Base-by-base conservation (phyloP, 53 echinoderm and acorn worm genomes). In the Mesocentrotus franciscanus region DNA sequence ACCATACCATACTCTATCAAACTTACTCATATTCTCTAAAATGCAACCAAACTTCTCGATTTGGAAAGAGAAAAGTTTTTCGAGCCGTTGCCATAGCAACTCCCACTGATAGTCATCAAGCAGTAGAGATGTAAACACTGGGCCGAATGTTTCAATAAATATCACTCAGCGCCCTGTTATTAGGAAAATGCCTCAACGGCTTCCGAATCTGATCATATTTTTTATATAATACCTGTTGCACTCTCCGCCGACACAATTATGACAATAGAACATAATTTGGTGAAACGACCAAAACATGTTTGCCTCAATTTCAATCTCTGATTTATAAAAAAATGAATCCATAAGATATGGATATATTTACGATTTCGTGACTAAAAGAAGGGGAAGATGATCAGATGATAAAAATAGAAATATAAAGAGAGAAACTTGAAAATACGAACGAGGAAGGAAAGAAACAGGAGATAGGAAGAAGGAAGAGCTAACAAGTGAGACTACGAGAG, bases 141-240 rank as follows among this genome's bases (percentile, higher is more conserved):
- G 42, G 42, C 20, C 81, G 81, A 81, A 81, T 81, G 81, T 81
- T 81, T 81, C 81, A 81, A 39, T 81, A 90, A 90, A 58, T 58
- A 90, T 90, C 90, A 58, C 4, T 90, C 90, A 60, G 11, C 90
- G n/a, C 90, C 58, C 90, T 0, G 58, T 90, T 90, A 90, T 90
- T 90, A 90, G 10, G 85, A 60, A 59, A 90, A 59, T 59, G 35
- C 29, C 90, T 26, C 29, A 22, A 30, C 56, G 29, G 60, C 90
- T 90, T 90, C 90, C 90, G 90, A 60, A 22, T 87, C 57, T 56
- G 87, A 90, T 90, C 15, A 15, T 29, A 79, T 81, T 27, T 42
- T 49, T 49, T 2, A 4, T 20, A 42, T 42, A 20, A 2, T 81
- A 81, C 76, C 76, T 76, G 76, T 76, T 76, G 33, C 33, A 4